A percentile compares a stretch with the other conserved stretches of the same genome.
These are phyloP conservation scores for Meghimatium bilineatum DNA, from an alignment of 2,888 invertebrate species.

Conservation along the genomic window DNA sequence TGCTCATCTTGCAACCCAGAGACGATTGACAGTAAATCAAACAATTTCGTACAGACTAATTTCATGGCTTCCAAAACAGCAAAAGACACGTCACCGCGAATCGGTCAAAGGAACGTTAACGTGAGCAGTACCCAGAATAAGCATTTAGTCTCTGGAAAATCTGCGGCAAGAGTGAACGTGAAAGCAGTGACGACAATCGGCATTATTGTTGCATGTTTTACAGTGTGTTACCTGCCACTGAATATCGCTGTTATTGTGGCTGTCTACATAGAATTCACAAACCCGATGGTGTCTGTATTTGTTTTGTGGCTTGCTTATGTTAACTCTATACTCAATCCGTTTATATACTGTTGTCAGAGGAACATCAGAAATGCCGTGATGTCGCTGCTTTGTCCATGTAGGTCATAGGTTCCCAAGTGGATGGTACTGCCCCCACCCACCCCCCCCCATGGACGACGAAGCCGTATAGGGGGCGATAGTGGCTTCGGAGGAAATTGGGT, in stretches of 20 bases:
- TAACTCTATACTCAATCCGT: slow-evolving; percentile 9
- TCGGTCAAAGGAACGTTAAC: neutral
- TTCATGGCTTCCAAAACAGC: neutral
- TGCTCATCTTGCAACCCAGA: neutral
- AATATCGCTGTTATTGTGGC: neutral
- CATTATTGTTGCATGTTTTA: slow-evolving; percentile 6
- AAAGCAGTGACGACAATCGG: slow-evolving; percentile 14
- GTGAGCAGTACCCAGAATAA: neutral
- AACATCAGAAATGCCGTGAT: neutral
- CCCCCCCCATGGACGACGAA: no score
- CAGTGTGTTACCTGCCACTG: slow-evolving; percentile 18
- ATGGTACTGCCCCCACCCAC: no score
- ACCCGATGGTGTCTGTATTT: neutral
- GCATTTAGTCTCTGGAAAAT: neutral
- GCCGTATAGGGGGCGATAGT: no score
- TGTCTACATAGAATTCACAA: neutral
- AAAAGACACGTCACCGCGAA: neutral
- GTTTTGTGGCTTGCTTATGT: slow-evolving; percentile 2
- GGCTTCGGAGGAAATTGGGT: no score
- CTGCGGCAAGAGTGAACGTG: neutral
- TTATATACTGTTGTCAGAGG: slow-evolving; percentile 16
- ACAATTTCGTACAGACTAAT: neutral
- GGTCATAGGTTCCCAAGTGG: no score
- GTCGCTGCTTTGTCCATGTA: neutral
- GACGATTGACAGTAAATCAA: neutral